Conservation (phyloP, 64 coral and sea anemone species). For the Catalaphyllia jardinei region DNA sequence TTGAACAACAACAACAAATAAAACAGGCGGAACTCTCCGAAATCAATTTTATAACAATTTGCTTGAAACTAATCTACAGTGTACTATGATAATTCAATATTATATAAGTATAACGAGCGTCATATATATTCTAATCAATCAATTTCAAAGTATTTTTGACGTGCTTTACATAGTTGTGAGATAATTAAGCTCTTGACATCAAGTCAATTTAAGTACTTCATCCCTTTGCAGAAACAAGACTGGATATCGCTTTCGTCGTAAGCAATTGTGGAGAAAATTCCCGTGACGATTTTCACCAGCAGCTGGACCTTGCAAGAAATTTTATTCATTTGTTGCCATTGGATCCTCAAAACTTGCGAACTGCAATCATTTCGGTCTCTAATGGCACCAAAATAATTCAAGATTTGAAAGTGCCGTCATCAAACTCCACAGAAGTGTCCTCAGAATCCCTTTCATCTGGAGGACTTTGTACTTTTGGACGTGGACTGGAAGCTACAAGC, state of each 20-base stretch:
- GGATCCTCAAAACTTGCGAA: background rate
- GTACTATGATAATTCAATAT: too few species aligned
- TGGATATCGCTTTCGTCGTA: conserved; percentile 37
- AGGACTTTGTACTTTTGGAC: conserved; percentile 5
- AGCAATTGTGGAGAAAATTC: conserved; percentile 22
- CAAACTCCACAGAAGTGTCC: background rate
- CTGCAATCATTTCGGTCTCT: conserved; percentile 30
- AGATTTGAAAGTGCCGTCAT: background rate
- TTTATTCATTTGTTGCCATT: background rate
- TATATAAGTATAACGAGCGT: too few species aligned
- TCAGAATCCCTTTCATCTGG: background rate
- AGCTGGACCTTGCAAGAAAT: conserved; percentile 10
- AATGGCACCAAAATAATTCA: conserved; percentile 13
- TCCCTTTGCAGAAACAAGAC: conserved; percentile 18
- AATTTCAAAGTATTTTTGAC: too few species aligned
- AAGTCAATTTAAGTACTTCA: background rate
- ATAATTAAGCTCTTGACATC: background rate
- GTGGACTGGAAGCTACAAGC: background rate
- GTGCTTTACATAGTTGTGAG: too few species aligned
- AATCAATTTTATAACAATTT: too few species aligned
- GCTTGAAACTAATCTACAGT: too few species aligned
- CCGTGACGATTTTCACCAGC: background rate
- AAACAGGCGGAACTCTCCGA: background rate
- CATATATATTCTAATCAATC: too few species aligned
- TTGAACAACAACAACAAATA: background rate